These are phyloP conservation scores for Sphaerophoria taeniata DNA, from an alignment of 2,888 invertebrate species.

Conservation along the genomic window DNA sequence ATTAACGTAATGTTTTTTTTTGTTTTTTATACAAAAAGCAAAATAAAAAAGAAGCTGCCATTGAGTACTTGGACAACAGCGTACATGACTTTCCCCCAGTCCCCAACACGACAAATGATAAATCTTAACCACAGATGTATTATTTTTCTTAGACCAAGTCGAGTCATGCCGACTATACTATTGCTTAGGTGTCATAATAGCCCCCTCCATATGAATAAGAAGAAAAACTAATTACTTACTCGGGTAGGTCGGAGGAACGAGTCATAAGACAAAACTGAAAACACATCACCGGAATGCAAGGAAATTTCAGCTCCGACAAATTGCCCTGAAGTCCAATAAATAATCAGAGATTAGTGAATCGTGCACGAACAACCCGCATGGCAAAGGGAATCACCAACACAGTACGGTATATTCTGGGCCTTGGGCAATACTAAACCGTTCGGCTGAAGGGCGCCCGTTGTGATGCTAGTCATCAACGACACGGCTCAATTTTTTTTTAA, in stretches of 20 bases:
- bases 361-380: slow-evolving; percentile 55
- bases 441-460: slow-evolving; percentile 60
- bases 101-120: slow-evolving; percentile 49
- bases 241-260: slow-evolving; percentile 17
- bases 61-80: slow-evolving; percentile 57
- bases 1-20: slow-evolving; percentile 36
- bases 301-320: slow-evolving; percentile 62
- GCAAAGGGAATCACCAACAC: slow-evolving; percentile 34
- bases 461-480: neutral
- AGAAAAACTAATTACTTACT: slow-evolving; percentile 62
- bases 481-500: slow-evolving; percentile 60
- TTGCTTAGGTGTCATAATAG: slow-evolving; percentile 60
- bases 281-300: slow-evolving; percentile 35
- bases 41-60: slow-evolving; percentile 11
- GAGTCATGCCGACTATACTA: neutral
- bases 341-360: slow-evolving; percentile 72
- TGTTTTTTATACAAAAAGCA: neutral
- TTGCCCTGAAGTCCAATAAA: slow-evolving; percentile 69
- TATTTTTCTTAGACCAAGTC: slow-evolving; percentile 49
- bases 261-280: slow-evolving; percentile 37
- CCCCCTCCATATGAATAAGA: slow-evolving; percentile 30
- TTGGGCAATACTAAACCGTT: slow-evolving; percentile 39
- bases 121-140: slow-evolving; percentile 55
- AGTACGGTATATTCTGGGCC: neutral
- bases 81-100: slow-evolving; percentile 42